Evolutionary conservation across 2,797 vertebrate genomes (phyloP).

Genomic region (Anguilla megastoma): DNA sequence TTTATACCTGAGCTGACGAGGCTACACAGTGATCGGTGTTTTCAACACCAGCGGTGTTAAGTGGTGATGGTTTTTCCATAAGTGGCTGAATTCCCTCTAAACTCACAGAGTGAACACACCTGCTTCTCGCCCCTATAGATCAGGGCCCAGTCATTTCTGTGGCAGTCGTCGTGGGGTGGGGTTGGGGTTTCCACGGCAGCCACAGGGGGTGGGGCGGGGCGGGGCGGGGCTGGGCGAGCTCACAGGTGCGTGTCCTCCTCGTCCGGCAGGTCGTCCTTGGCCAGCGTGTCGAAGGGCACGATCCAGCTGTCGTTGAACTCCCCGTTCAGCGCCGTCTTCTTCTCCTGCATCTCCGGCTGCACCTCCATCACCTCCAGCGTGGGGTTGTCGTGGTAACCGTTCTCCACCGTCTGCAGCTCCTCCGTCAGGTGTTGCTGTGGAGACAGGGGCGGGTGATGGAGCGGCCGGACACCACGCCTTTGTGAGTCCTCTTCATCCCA

Average conservation of each 20-base stretch:
- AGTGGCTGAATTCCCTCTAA: background rate
- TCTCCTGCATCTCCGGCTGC: constrained; percentile 93
- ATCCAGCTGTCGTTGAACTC: constrained; percentile 97
- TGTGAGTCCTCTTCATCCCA: background rate
- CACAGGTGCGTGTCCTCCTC: constrained; percentile 98
- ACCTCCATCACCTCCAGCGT: constrained; percentile 97
- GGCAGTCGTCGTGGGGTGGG: background rate
- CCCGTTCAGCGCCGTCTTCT: constrained; percentile 80
- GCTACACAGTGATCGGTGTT: background rate
- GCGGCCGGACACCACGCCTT: background rate
- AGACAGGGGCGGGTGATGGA: background rate
- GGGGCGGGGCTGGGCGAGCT: background rate
- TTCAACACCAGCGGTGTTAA: background rate
- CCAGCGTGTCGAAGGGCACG: constrained; percentile 88
- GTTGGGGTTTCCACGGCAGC: background rate
- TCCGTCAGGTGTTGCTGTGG: constrained; percentile 88
- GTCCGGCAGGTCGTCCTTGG: constrained; percentile 83
- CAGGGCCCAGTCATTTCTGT: background rate
- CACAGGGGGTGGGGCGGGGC: background rate
- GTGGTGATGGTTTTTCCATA: background rate
- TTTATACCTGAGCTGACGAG: background rate
- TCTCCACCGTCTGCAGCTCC: constrained; percentile 94
- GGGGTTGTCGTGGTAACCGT: constrained; percentile 96
- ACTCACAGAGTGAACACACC: background rate
- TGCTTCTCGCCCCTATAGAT: background rate